Evolutionary conservation across 2,888 invertebrate genomes (phyloP).

Genomic region (Stegana nigrithorax): DNA sequence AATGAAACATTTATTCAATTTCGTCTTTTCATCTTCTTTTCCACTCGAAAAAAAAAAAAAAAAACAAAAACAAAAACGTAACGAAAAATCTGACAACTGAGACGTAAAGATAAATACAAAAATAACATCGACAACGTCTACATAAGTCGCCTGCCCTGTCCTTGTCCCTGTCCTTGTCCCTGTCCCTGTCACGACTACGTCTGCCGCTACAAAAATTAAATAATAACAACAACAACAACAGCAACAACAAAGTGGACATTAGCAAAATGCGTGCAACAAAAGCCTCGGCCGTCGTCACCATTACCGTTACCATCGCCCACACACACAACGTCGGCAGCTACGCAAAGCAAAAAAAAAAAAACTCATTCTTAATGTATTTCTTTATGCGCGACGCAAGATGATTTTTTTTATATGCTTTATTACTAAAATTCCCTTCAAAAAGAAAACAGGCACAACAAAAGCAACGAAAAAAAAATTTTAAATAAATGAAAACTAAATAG

Average conservation of each 20-base stretch:
- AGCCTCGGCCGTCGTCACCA: background rate
- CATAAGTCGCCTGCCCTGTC: too few relatives aligned
- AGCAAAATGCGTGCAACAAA: too few relatives aligned
- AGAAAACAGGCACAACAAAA: too few relatives aligned
- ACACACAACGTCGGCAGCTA: background rate
- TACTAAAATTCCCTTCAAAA: slow-evolving; percentile 55
- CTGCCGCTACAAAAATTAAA: too few relatives aligned
- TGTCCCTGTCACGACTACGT: too few relatives aligned
- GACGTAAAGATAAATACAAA: slow-evolving; percentile 43
- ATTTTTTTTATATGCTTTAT: slow-evolving; percentile 35
- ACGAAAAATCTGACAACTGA: slow-evolving; percentile 38
- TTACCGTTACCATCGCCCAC: slow-evolving; percentile 8
- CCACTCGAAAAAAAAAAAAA: slow-evolving; percentile 2
- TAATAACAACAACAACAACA: too few relatives aligned
- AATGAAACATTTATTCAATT: slow-evolving; percentile 44
- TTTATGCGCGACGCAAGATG: slow-evolving; percentile 13
- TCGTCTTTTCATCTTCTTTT: background rate
- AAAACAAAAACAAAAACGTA: slow-evolving; percentile 28
- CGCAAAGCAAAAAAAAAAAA: slow-evolving; percentile 22
- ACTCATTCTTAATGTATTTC: slow-evolving; percentile 44
- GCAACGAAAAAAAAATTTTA: slow-evolving; percentile 24
- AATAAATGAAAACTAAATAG: slow-evolving; percentile 60
- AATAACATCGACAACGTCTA: too few relatives aligned
- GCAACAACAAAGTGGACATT: too few relatives aligned
- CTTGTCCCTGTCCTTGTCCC: too few relatives aligned